Evolutionary conservation across 2,888 invertebrate species (phyloP).

Genomic region (Caradrina clavipalpis): DNA sequence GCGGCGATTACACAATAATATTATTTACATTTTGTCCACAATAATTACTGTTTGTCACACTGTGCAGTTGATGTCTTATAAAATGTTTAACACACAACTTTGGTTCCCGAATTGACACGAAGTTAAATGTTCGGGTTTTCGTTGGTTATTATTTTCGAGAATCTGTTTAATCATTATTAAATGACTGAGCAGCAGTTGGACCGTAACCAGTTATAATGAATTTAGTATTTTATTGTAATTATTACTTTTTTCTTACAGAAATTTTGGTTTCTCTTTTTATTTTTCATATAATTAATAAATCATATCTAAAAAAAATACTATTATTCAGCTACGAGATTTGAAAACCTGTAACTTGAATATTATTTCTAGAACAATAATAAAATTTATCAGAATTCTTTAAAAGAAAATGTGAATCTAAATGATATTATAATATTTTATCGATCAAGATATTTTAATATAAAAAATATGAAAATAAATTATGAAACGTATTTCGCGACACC

Average conservation of each 20-base stretch:
- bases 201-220: conserved; percentile 15
- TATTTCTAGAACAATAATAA: neutral
- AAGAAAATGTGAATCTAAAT: conserved; percentile 8
- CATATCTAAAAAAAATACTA: too few species aligned
- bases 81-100: conserved; percentile 67
- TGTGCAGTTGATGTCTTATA: conserved; percentile 63
- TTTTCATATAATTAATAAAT: too few species aligned
- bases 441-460: conserved; percentile 9
- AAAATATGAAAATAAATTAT: neutral
- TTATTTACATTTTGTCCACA: conserved; percentile 68
- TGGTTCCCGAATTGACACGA: conserved; percentile 61
- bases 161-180: conserved; percentile 26
- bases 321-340: neutral
- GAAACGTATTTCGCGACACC: conserved; percentile 16
- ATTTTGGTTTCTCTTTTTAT: neutral
- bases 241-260: too few species aligned
- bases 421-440: conserved; percentile 6
- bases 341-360: neutral
- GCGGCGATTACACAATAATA: conserved; percentile 62
- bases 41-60: conserved; percentile 73
- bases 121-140: conserved; percentile 54
- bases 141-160: conserved; percentile 37
- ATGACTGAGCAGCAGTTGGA: conserved; percentile 6
- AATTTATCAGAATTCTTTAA: neutral
- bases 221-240: conserved; percentile 8